These are phyloP conservation scores for Acronicta alni DNA, from an alignment of 2,888 invertebrate genomes.

Conservation along the genomic window DNA sequence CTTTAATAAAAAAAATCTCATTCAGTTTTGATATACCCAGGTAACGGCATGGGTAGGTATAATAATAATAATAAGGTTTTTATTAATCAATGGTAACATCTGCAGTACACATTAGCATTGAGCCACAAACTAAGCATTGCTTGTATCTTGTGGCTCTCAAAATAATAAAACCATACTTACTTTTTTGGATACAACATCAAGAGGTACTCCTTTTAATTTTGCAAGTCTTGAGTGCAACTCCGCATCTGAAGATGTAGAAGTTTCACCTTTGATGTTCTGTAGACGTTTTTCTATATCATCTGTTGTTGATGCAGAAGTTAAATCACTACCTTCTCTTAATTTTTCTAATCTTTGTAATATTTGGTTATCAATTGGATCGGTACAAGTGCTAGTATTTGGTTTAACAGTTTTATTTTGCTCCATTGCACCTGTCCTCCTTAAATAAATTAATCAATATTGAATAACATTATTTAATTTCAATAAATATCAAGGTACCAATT, in stretches of 20 bases:
- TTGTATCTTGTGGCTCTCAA: too few relatives aligned
- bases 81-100: too few relatives aligned
- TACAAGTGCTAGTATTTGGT: conserved; percentile 48
- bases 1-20: conserved; percentile 61
- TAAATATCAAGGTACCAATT: too few relatives aligned
- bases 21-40: too few relatives aligned
- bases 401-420: conserved; percentile 20
- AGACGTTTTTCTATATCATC: conserved; percentile 73
- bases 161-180: too few relatives aligned
- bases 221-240: conserved; percentile 91
- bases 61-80: too few relatives aligned
- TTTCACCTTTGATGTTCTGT: conserved; percentile 73
- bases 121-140: too few relatives aligned
- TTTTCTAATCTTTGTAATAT: conserved; percentile 91
- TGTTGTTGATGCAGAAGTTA: conserved; percentile 46
- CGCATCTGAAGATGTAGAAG: conserved; percentile 88
- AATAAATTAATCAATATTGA: conserved; percentile 47
- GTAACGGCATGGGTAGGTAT: too few relatives aligned
- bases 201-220: conserved; percentile 90
- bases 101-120: too few relatives aligned
- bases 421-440: conserved; percentile 46
- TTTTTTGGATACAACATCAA: conserved; percentile 64
- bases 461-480: too few relatives aligned
- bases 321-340: conserved; percentile 89
- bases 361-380: conserved; percentile 88